Evolutionary conservation across 2,797 vertebrate genomes (phyloP).

Genomic region (Sebastes diploproa): DNA sequence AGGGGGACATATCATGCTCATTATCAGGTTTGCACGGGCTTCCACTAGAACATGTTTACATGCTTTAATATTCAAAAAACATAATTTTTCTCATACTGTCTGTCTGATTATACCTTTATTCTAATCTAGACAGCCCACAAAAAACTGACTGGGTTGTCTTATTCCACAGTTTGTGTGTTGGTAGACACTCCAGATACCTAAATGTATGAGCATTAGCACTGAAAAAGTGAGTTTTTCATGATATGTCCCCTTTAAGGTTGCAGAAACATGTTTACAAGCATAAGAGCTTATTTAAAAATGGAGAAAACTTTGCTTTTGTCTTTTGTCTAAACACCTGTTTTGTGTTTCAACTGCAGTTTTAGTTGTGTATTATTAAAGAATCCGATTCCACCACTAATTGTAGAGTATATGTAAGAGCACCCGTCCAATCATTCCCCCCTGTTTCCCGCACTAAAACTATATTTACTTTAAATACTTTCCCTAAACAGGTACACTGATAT

Average conservation of each 20-base stretch:
- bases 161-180: too few species aligned
- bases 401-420: constrained; percentile 1
- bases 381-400: constrained; percentile 57
- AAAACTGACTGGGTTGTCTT: too few species aligned
- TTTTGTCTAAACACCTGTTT: constrained; percentile 25
- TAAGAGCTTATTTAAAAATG: neutral
- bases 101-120: fast-evolving
- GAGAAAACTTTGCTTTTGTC: neutral
- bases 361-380: constrained; percentile 47
- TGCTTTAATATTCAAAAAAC: fast-evolving
- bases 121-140: too few species aligned
- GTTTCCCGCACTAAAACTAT: constrained; percentile 30
- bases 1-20: too few species aligned
- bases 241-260: neutral
- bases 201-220: too few species aligned
- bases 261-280: neutral
- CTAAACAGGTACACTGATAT: constrained; percentile 38
- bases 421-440: constrained; percentile 9
- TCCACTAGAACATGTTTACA: too few species aligned
- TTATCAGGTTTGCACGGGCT: fast-evolving
- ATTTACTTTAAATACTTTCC: constrained; percentile 46
- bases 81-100: too few species aligned
- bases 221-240: too few species aligned
- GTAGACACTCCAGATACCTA: fast-evolving
- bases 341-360: constrained; percentile 18